Base-by-base conservation (phyloP, 2,797 vertebrate genomes). In the Liasis olivaceus region DNA sequence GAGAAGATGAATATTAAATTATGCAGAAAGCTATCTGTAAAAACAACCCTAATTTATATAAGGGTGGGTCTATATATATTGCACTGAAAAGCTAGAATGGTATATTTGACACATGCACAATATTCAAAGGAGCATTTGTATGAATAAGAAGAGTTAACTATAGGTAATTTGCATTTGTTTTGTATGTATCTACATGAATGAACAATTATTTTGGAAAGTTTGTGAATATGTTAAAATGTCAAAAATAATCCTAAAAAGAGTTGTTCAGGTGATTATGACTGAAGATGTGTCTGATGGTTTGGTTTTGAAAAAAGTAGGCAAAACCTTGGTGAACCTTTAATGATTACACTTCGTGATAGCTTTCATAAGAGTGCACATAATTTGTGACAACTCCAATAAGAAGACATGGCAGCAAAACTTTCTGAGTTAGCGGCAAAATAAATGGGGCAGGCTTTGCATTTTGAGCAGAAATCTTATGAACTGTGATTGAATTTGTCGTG, bases 401-500 rank as follows among this genome's bases (percentile, higher is more conserved):
- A 98, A 98, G 98, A 98, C 96, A 96, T 96, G 97, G 98, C 98
- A 98, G 97, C 97, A 97, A 98, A 99, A 99, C 97, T 99, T 98
- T 98, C 95, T 96, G 97, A 98, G 98, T 99, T 98, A 98, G 98
- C 96, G 95, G 98, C 98, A 98, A 97, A 98, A 98, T 97, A 98
- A 98, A 98, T 97, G 98, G 98, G 98, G 98, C 98, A 98, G 98
- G 97, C 98, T 98, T 98, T 98, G 98, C 98, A 98, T 98, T 98
- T 98, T 98, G 97, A 98, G 97, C 96, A 97, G 97, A 97, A 98
- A 98, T 98, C 98, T 98, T 98, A 98, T 97, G 98, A 98, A 98
- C 97, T 98, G 98, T 98, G 98, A 98, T 98, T 98, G 98, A 98
- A 99, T 99, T 98, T 98, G 98, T 99, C 98, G 96, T 99, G 99